Conservation (phyloP, 2,888 invertebrate genomes). For the Globia sparganii region DNA sequence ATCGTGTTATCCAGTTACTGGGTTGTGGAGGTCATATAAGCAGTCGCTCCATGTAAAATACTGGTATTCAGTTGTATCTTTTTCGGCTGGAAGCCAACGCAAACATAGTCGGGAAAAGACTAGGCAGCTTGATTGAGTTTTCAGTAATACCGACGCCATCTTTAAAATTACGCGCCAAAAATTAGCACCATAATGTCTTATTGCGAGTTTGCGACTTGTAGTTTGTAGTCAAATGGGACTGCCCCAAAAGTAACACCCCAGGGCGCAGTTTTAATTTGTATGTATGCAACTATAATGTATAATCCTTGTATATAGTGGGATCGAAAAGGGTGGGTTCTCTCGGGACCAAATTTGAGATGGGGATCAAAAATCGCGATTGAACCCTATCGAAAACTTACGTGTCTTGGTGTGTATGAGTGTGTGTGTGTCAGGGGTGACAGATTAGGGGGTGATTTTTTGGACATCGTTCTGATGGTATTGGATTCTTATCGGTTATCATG, state of each 20-base stretch:
- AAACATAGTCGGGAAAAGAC: too few species aligned
- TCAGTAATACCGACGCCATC: background rate
- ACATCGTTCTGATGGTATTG: conserved; percentile 58
- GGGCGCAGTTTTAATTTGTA: conserved; percentile 79
- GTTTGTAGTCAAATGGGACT: conserved; percentile 40
- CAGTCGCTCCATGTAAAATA: too few species aligned
- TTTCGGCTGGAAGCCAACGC: too few species aligned
- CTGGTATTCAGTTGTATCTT: too few species aligned
- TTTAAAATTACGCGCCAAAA: conserved; percentile 27
- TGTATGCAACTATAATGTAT: conserved; percentile 82
- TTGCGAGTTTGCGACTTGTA: conserved; percentile 32
- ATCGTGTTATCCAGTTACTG: too few species aligned
- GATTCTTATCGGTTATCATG: conserved; percentile 55
- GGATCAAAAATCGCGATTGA: conserved; percentile 82
- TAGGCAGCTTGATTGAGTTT: background rate
- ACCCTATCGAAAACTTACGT: conserved; percentile 66
- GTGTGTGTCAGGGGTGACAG: conserved; percentile 69
- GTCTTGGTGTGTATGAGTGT: conserved; percentile 60
- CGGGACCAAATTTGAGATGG: conserved; percentile 84
- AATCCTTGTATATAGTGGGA: conserved; percentile 74
- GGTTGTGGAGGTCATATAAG: too few species aligned
- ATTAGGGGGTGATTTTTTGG: conserved; percentile 69
- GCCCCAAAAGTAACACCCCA: conserved; percentile 68
- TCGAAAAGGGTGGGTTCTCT: conserved; percentile 81
- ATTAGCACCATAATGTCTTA: conserved; percentile 26